phyloP scores from a whole-genome alignment of 2,797 vertebrate species.

The Dipus sagitta region DNA sequence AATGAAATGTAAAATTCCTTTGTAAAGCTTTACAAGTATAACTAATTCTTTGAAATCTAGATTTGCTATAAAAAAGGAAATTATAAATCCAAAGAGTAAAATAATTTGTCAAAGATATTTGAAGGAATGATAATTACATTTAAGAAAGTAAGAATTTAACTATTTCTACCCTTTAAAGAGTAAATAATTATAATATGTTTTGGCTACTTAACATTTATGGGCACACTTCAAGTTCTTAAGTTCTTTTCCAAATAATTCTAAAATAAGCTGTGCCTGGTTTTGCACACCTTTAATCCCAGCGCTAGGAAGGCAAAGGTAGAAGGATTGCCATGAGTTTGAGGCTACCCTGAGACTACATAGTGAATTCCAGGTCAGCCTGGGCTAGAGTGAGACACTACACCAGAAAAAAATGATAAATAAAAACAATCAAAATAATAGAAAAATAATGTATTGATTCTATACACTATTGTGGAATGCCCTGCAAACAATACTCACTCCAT shows the following conservation, averaged over 20 bases:
- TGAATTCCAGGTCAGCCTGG: too few species aligned
- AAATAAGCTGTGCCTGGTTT: conserved; percentile 30
- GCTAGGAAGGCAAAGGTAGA: too few species aligned
- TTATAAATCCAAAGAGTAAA: conserved; percentile 60
- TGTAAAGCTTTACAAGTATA: conserved; percentile 80
- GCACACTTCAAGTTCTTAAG: conserved; percentile 65
- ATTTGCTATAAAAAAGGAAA: conserved; percentile 59
- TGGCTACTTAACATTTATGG: conserved; percentile 58
- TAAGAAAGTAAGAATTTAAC: conserved; percentile 69
- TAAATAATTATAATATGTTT: conserved; percentile 60
- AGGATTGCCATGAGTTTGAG: too few species aligned
- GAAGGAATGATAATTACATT: conserved; percentile 63
- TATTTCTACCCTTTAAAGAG: conserved; percentile 31
- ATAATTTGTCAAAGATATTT: conserved; percentile 68
- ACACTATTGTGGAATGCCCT: conserved; percentile 66
- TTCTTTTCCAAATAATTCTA: conserved; percentile 60
- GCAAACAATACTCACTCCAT: conserved; percentile 72
- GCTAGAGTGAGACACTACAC: too few species aligned
- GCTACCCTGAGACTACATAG: too few species aligned
- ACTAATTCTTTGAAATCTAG: conserved; percentile 65
- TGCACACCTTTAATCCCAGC: too few species aligned
- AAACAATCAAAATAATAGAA: background rate
- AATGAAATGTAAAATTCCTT: conserved; percentile 58
- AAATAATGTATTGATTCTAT: background rate
- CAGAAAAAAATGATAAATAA: too few species aligned